Base-by-base conservation (phyloP, 2,113 vertebrate species). In the Euleptes europaea region DNA sequence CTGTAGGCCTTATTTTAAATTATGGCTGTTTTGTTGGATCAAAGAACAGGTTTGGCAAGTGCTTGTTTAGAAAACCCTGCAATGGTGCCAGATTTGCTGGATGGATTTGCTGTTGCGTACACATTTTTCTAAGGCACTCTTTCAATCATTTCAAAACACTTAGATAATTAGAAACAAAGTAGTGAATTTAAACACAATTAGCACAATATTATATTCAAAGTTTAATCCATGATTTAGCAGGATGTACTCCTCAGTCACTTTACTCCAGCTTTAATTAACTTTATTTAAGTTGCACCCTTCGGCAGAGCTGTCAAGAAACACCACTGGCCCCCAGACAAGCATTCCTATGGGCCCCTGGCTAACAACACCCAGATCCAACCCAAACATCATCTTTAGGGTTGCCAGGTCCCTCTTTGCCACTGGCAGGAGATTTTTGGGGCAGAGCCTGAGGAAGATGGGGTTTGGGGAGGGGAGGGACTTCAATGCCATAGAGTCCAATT, bases 1-100 rank as follows among this genome's bases (percentile, higher is more conserved):
- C 95, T 96, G 84, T 94, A 92, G 92, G 92, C 93, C 92, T 93
- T 95, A 91, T 96, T 95, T 95, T 95, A 96, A 92, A 95, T 96
- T 96, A 93, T 0, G 75, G 93, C 94, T 95, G 88, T 92, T 93
- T 93, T 89, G 92, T 86, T 82, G 94, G 94, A 95, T 97, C 94
- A 95, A 95, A 97, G 95, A 93, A 92, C 90, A 91, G 94, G 93
- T 95, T 95, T 96, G 95, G 95, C 96, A 96, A 95, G 93, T 90
- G 92, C 94, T 96, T 95, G 94, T 94, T 93, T 93, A 91, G 91
- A 93, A 94, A 94, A 94, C 88, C 86, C 91, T 96, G 95, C 95
- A 94, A 90, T 87, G 0, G 9, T 92, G 95, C 96, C 96, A 96
- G 90, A 92, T 95, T 94, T 94, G 93, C 92, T 92, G 92, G 86